Conservation (phyloP, 2,888 invertebrate genomes). For the Amblyjoppa proteus region DNA sequence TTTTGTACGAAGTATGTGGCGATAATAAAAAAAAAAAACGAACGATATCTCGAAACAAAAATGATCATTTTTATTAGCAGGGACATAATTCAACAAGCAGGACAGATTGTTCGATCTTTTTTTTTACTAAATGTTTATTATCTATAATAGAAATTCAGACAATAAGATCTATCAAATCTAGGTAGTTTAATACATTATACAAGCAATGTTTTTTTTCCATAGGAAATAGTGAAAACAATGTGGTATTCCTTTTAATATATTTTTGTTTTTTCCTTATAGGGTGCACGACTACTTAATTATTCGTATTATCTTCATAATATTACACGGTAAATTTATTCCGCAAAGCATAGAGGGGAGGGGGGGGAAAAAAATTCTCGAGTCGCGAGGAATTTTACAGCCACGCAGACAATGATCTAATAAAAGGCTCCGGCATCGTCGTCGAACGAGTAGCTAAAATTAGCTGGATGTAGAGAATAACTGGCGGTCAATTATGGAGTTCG, state of each 20-base stretch:
- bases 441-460: slow-evolving; percentile 44
- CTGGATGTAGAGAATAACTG: slow-evolving; percentile 40
- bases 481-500: slow-evolving; percentile 25
- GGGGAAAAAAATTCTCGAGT: slow-evolving; percentile 4
- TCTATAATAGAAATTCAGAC: slow-evolving; percentile 67
- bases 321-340: slow-evolving; percentile 49
- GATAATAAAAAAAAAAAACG: slow-evolving; percentile 78
- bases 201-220: slow-evolving; percentile 68
- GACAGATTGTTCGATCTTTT: slow-evolving; percentile 13
- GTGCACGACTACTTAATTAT: slow-evolving; percentile 56
- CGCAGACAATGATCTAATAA: slow-evolving; percentile 25
- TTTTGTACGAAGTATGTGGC: slow-evolving; percentile 79
- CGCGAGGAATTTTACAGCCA: neutral
- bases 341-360: slow-evolving; percentile 11
- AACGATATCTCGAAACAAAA: slow-evolving; percentile 20
- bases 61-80: slow-evolving; percentile 5
- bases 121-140: slow-evolving; percentile 68
- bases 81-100: neutral
- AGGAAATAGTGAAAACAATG: slow-evolving; percentile 72
- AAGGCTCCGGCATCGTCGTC: slow-evolving; percentile 14
- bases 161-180: slow-evolving; percentile 69
- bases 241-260: slow-evolving; percentile 61
- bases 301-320: slow-evolving; percentile 55
- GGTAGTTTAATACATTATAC: slow-evolving; percentile 69
- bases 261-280: slow-evolving; percentile 51